These are phyloP conservation scores for Amblyopsis rosae DNA, from an alignment of 2,113 vertebrate genomes.

Conservation along the genomic window DNA sequence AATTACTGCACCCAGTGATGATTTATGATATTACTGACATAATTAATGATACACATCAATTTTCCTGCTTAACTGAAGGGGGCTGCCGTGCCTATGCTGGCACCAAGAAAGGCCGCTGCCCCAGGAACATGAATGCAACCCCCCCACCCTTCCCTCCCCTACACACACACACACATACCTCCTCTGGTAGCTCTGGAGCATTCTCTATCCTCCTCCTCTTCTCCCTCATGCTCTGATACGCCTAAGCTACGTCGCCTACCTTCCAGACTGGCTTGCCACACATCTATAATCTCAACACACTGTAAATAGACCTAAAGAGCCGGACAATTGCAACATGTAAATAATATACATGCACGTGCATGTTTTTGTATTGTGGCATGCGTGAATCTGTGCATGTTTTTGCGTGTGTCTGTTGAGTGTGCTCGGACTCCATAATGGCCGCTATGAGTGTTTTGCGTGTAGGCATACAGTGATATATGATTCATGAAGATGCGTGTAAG, in stretches of 20 bases:
- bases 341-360: slow-evolving; percentile 48
- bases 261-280: slow-evolving; percentile 31
- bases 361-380: slow-evolving; percentile 34
- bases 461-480: slow-evolving; percentile 79
- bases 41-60: slow-evolving; percentile 98
- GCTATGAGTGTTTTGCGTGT: slow-evolving; percentile 60
- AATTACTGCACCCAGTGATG: slow-evolving; percentile 89
- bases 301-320: slow-evolving; percentile 58
- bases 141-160: slow-evolving; percentile 9
- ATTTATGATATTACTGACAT: slow-evolving; percentile 96
- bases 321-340: slow-evolving; percentile 60
- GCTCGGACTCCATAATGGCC: slow-evolving; percentile 64
- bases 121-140: slow-evolving; percentile 54
- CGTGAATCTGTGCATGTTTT: neutral
- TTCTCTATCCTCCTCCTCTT: slow-evolving; percentile 28
- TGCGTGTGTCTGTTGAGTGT: neutral
- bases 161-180: slow-evolving; percentile 5
- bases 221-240: slow-evolving; percentile 1
- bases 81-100: slow-evolving; percentile 71
- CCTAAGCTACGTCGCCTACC: slow-evolving; percentile 26
- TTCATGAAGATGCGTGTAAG: slow-evolving; percentile 79
- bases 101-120: slow-evolving; percentile 72
- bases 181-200: neutral
- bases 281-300: slow-evolving; percentile 50
- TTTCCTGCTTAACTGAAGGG: slow-evolving; percentile 92